A percentile compares a stretch with the other conserved stretches of the same genome.
These are phyloP conservation scores for Lichenostomus cassidix DNA, from an alignment of 2,113 vertebrate genomes.

Conservation along the genomic window DNA sequence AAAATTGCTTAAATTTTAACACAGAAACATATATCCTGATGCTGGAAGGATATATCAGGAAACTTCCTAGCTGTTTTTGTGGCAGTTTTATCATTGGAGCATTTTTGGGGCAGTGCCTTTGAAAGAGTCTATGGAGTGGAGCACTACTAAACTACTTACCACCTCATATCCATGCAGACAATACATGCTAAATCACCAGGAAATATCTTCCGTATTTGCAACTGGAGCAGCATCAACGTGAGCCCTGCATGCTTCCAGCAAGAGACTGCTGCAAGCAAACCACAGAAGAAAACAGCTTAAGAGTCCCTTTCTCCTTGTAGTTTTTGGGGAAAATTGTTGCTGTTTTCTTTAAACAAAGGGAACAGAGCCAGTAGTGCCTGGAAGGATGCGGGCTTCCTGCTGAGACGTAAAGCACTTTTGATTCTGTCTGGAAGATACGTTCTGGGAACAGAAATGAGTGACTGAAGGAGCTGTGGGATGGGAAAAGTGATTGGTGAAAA, in stretches of 20 bases:
- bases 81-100: not conserved
- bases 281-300: not conserved
- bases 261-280: not conserved
- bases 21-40: not conserved
- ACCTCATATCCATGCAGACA: not conserved
- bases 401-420: conserved; percentile 37
- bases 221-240: not conserved
- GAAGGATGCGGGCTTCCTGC: conserved; percentile 8
- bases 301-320: not conserved
- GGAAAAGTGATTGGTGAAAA: not conserved
- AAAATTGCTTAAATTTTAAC: not conserved
- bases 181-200: not conserved
- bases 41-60: not conserved
- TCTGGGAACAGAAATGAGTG: not conserved
- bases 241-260: not conserved
- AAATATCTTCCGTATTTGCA: not conserved
- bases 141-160: not conserved
- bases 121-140: not conserved
- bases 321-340: conserved; percentile 10
- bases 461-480: not conserved
- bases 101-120: not conserved
- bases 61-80: not conserved
- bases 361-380: conserved; percentile 13
- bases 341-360: conserved; percentile 53
- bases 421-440: not conserved